Conservation (phyloP, 2,888 invertebrate genomes). For the Sminthurinus aureus region DNA sequence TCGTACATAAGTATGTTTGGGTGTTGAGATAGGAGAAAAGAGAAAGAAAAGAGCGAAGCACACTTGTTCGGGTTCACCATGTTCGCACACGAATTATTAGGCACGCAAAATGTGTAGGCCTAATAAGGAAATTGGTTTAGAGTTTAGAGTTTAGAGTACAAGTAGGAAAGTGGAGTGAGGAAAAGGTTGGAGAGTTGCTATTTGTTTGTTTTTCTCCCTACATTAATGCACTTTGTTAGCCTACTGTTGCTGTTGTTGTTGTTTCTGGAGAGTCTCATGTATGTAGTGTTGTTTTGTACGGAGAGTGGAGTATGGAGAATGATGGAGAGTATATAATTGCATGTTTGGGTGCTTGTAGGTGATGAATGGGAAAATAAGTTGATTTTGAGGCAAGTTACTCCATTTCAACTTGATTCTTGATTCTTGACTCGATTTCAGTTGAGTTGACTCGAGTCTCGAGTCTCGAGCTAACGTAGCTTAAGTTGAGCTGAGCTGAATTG, state of each 20-base stretch:
- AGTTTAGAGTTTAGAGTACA: too few relatives aligned
- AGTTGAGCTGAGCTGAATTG: not conserved
- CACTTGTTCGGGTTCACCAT: not conserved
- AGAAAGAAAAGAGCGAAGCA: not conserved
- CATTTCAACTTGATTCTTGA: too few relatives aligned
- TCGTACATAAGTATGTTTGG: not conserved
- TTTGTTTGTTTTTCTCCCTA: not conserved
- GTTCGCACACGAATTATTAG: not conserved
- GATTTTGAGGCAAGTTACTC: constrained; percentile 24
- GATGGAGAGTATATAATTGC: not conserved
- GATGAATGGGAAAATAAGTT: constrained; percentile 35
- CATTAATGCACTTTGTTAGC: too few relatives aligned
- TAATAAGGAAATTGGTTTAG: constrained; percentile 28
- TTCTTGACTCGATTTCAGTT: too few relatives aligned
- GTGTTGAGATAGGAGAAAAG: not conserved
- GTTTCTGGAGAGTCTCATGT: too few relatives aligned
- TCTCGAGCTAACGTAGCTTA: too few relatives aligned
- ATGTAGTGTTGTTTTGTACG: not conserved
- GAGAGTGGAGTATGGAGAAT: not conserved
- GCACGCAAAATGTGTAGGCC: not conserved
- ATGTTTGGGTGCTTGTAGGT: constrained; percentile 18
- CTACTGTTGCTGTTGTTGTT: too few relatives aligned
- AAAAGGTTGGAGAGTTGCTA: not conserved
- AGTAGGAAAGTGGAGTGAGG: not conserved
- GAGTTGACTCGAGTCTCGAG: too few relatives aligned